Percentiles rank a stretch among this genome's conserved stretches.
Evolutionary conservation across 2,888 invertebrate genomes (phyloP).

Genomic region (Myopa tessellatipennis): DNA sequence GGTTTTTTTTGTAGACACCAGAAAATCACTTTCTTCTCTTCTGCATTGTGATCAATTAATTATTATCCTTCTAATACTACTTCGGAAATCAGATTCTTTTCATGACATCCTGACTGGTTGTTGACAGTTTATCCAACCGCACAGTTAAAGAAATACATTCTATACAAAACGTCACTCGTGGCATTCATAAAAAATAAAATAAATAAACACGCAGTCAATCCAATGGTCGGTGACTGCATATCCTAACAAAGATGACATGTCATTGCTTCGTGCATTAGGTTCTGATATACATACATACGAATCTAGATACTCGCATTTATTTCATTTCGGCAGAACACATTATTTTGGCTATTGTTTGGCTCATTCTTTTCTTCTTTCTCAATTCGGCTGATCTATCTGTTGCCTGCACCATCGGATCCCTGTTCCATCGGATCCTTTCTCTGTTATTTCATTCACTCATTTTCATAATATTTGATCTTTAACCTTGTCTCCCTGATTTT

Average conservation of each 20-base stretch:
- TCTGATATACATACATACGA: not conserved
- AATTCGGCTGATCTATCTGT: no score
- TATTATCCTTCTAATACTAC: not conserved
- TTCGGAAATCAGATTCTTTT: not conserved
- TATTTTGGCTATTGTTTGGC: not conserved
- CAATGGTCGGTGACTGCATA: not conserved
- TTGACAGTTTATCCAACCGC: slow-evolving; percentile 25
- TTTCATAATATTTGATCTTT: slow-evolving; percentile 36
- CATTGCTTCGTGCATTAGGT: not conserved
- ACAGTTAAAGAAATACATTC: not conserved
- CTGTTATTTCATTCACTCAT: slow-evolving; percentile 17
- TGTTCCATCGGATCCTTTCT: not conserved
- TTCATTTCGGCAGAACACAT: not conserved
- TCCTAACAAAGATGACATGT: not conserved
- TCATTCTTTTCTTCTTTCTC: not conserved
- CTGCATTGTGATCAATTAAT: not conserved
- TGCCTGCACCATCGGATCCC: not conserved
- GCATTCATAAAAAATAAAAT: not conserved
- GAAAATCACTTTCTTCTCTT: not conserved
- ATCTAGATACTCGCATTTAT: not conserved
- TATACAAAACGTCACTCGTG: slow-evolving; percentile 11
- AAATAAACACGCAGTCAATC: not conserved
- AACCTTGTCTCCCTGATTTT: slow-evolving; percentile 25
- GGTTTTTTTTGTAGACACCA: no score
- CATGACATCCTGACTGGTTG: not conserved